phyloP scores from a whole-genome alignment of 1,140 invertebrate species.

The Alviniconcha marisindica region DNA sequence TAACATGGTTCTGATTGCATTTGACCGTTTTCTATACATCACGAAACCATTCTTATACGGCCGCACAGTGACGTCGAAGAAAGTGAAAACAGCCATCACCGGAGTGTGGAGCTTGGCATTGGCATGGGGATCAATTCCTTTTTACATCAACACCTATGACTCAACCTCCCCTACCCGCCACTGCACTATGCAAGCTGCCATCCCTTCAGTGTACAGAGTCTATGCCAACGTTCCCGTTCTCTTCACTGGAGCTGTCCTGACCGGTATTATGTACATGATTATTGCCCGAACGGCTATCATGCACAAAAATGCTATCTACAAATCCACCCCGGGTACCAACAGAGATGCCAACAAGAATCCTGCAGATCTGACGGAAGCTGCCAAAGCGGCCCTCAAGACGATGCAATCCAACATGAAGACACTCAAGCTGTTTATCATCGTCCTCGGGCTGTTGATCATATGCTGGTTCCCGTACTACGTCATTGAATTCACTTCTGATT shows the following conservation, averaged over 20 bases:
- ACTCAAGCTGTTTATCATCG: not conserved
- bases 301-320: not conserved
- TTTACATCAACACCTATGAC: not conserved
- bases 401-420: not conserved
- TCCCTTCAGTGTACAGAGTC: not conserved
- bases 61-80: not conserved
- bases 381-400: too few relatives aligned
- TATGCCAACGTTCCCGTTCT: not conserved
- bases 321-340: not conserved
- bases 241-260: not conserved
- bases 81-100: not conserved
- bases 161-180: not conserved
- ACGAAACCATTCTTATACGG: not conserved
- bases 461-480: slow-evolving; percentile 2
- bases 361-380: not conserved
- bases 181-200: not conserved
- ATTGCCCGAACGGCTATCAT: not conserved
- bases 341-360: not conserved
- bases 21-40: not conserved
- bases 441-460: not conserved
- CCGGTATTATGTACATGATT: not conserved
- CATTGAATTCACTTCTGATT: not conserved
- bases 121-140: not conserved
- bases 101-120: not conserved
- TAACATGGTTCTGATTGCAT: not conserved